Percentiles rank a stretch among this genome's conserved stretches.
phyloP scores from a whole-genome alignment of 2,797 vertebrate species.

The Kryptopterus vitreolus region DNA sequence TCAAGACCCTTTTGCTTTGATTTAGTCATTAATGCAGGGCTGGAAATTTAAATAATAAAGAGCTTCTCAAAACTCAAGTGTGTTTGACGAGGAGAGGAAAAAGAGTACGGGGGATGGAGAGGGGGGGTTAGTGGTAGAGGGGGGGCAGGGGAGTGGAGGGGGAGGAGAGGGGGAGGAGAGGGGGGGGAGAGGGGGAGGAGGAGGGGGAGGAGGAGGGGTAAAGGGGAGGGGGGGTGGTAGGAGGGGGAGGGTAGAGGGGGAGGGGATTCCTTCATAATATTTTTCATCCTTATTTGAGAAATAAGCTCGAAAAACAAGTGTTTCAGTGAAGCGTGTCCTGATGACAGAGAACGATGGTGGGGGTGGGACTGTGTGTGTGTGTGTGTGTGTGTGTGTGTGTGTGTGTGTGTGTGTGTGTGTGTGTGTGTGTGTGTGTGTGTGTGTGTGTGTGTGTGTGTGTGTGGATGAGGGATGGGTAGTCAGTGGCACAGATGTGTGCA shows the following conservation, averaged over 20 bases:
- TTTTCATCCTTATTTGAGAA: slow-evolving; percentile 28
- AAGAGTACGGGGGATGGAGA: no score
- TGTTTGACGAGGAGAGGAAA: slow-evolving; percentile 35
- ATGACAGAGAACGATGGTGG: slow-evolving; percentile 18
- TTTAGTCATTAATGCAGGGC: slow-evolving; percentile 45
- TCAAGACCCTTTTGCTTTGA: slow-evolving; percentile 37
- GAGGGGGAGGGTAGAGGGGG: no score
- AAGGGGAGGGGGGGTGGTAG: no score
- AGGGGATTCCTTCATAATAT: slow-evolving; percentile 7
- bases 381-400: slow-evolving; percentile 16
- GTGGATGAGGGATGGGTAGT: slow-evolving; percentile 15
- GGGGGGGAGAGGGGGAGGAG: no score
- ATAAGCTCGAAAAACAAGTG: slow-evolving; percentile 10
- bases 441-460: slow-evolving; percentile 19
- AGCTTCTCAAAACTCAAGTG: slow-evolving; percentile 34
- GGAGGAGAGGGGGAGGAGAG: background rate
- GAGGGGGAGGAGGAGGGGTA: no score
- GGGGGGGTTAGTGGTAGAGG: no score
- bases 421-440: slow-evolving; percentile 15
- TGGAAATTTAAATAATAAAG: slow-evolving; percentile 44
- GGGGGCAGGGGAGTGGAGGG: no score
- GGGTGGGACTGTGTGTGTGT: background rate
- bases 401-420: background rate
- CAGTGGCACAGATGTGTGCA: slow-evolving; percentile 35
- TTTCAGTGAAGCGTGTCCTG: slow-evolving; percentile 24